Base-by-base conservation (phyloP, 2,888 invertebrate species). In the Drepana falcataria region DNA sequence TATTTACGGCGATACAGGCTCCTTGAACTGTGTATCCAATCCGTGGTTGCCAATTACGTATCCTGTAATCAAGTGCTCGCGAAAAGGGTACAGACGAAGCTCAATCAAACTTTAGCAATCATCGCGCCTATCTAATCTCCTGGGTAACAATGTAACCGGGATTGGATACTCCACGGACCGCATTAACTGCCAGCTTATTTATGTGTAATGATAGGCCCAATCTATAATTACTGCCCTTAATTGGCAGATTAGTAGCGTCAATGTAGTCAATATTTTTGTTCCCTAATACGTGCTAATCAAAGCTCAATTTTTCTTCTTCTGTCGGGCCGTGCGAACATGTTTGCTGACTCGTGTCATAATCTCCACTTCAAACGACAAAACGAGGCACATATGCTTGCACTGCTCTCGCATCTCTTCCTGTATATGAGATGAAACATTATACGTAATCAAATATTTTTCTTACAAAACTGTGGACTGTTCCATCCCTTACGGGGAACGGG, bases 51-150 rank as follows among this genome's bases (percentile, higher is more conserved):
- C 83, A 85, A 85, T 87, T 84, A 85, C 79, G 71, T 75, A 76
- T 72, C 75, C 75, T 69, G 77, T 82, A 85, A 87, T 85, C 77
- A 84, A 81, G 79, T 75, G 79, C 78, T 76, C 79, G 74, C 75
- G 76, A 83, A 87, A 44, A 85, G 85, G 85, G 82, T 85, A 81
- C 75, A 76, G 74, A 75, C 75, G 76, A 73, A 71, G 77, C 84
- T 87, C 87, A 89, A 87, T 89, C 88, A 89, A 89, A 89, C 79
- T 89, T 89, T 85, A 71, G 80, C 83, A 87, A 89, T 89, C 87
- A 89, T 85, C 83, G 83, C 82, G 82, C 80, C 82, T 83, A 83
- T 83, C 85, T 85, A 83, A 85, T 87, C 86, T 86, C 83, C 65
- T 60, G 81, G 71, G 85, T 75, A 83, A 87, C 87, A 87, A 85